Percentiles rank a stretch among this genome's conserved stretches.
Conservation (phyloP, 2,888 invertebrate genomes). For the Baccha elongata region DNA sequence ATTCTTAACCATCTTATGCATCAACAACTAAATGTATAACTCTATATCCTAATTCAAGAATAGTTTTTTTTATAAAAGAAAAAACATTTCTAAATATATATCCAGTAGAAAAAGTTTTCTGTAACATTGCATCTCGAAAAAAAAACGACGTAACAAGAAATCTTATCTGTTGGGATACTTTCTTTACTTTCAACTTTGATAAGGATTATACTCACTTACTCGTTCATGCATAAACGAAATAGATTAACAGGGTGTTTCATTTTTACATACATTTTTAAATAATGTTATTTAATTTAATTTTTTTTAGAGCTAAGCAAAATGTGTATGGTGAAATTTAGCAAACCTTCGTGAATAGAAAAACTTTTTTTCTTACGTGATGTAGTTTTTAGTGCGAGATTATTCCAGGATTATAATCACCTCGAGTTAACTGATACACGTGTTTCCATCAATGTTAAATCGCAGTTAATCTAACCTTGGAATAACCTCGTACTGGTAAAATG, state of each 20-base stretch:
- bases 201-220: constrained; percentile 40
- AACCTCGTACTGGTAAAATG: no score
- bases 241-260: background rate
- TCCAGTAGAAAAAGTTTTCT: background rate
- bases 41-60: no score
- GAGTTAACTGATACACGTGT: no score
- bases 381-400: background rate
- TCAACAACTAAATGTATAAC: no score
- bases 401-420: no score
- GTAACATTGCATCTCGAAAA: background rate
- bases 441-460: no score
- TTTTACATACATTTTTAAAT: background rate
- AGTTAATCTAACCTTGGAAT: no score
- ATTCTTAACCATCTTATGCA: no score
- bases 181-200: constrained; percentile 15
- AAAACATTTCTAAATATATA: background rate
- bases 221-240: background rate
- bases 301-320: no score
- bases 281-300: background rate
- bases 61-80: background rate
- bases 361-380: no score
- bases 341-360: no score
- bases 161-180: background rate
- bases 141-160: background rate
- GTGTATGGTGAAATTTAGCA: no score